These are phyloP conservation scores for Morpho deidamia DNA, from an alignment of 2,888 invertebrate genomes.

Conservation along the genomic window DNA sequence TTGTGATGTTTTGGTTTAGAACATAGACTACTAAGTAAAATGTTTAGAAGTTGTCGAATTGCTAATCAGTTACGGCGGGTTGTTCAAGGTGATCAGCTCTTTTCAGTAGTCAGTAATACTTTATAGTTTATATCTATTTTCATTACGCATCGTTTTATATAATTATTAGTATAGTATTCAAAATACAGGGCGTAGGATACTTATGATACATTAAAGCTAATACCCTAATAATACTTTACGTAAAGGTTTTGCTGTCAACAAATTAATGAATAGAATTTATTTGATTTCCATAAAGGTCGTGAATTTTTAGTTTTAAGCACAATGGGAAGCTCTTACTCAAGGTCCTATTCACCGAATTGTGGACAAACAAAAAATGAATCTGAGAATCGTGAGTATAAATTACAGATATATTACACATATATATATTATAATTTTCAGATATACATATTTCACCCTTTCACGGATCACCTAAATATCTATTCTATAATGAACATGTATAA, in stretches of 20 bases:
- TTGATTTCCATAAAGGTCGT: conserved; percentile 16
- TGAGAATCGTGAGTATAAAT: conserved; percentile 50
- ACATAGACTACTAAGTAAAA: conserved; percentile 2
- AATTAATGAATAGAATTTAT: conserved; percentile 7
- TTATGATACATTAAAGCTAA: too few relatives aligned
- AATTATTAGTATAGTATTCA: too few relatives aligned
- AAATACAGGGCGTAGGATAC: too few relatives aligned
- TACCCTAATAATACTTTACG: too few relatives aligned
- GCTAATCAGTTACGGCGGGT: conserved; percentile 34
- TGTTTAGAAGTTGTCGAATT: conserved; percentile 17
- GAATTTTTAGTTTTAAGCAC: conserved; percentile 21
- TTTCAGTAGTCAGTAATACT: background rate
- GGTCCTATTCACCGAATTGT: conserved; percentile 64
- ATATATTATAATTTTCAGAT: too few relatives aligned
- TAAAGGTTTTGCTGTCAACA: background rate
- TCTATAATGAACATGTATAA: too few relatives aligned
- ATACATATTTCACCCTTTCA: too few relatives aligned
- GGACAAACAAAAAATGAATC: conserved; percentile 34
- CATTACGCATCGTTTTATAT: too few relatives aligned
- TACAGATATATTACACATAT: too few relatives aligned
- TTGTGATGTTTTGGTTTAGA: too few relatives aligned
- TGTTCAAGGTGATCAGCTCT: conserved; percentile 58
- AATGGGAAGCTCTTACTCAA: conserved; percentile 69
- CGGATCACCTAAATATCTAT: too few relatives aligned
- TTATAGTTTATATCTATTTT: too few relatives aligned